A percentile compares a stretch with the other conserved stretches of the same genome.
phyloP scores from a whole-genome alignment of 2,797 vertebrate genomes.

The Euphonia xanthogaster region DNA sequence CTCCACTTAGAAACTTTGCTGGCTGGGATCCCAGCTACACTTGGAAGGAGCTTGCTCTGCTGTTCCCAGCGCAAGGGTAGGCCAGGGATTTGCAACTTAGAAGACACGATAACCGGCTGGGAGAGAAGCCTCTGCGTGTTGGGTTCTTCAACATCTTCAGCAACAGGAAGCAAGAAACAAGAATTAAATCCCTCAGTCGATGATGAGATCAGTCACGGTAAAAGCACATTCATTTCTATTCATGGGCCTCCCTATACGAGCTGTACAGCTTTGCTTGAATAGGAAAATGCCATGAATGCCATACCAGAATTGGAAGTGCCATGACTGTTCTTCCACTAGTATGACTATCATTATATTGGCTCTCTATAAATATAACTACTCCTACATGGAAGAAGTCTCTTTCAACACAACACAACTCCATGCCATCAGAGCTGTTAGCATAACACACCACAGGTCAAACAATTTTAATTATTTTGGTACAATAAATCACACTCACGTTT shows the following conservation, averaged over 20 bases:
- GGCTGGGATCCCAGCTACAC: conserved; percentile 85
- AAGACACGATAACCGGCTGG: conserved; percentile 80
- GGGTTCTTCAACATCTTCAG: conserved; percentile 73
- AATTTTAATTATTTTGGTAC: neutral
- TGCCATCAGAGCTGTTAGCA: neutral
- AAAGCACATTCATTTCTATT: neutral
- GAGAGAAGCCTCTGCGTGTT: conserved; percentile 74
- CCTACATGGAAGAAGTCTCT: neutral
- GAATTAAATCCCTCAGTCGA: neutral
- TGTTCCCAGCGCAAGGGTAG: conserved; percentile 85
- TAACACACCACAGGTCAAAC: neutral
- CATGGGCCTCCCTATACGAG: neutral
- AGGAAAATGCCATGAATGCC: neutral
- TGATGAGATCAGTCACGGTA: neutral
- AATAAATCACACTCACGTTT: neutral
- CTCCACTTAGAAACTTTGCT: conserved; percentile 87
- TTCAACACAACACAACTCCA: neutral
- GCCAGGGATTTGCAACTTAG: conserved; percentile 78
- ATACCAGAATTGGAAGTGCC: neutral
- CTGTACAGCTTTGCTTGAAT: neutral
- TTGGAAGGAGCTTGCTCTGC: conserved; percentile 86
- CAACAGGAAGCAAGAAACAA: neutral
- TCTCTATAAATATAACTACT: neutral
- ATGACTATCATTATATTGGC: neutral
- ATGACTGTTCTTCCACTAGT: neutral